Base-by-base conservation (phyloP, 1,140 invertebrate species). In the Drosophila subobscura region DNA sequence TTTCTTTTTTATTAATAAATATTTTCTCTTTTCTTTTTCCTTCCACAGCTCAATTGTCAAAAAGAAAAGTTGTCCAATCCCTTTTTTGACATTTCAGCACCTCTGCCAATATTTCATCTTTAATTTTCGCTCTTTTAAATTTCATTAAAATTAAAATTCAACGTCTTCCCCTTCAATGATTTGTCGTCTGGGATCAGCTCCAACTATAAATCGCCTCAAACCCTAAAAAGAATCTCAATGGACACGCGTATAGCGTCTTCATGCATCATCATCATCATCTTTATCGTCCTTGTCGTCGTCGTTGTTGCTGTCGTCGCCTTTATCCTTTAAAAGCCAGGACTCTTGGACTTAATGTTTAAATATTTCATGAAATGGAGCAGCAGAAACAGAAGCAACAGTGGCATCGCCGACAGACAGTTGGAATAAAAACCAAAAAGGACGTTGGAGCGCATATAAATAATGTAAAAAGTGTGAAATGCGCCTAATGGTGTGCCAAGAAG, bases 391-490 rank as follows among this genome's bases (percentile, higher is more conserved):
- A 16, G 8, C 41, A 29, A 42, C 56, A 22, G 46, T 29, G 14
- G 14, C 25, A 16, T 27, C 22, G 7, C 6, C 46, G 16, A 40
- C 53, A 44, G 42, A 52, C 52, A 50, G 33, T 5, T 50, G 14
- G 37, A 75, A 57, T 64, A 58, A 59, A 72, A 56, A 64, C 49
- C 54, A 56, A 68, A 75, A 51, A 72, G 65, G 71, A 72, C 67
- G 68, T 54, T 49, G 70, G 44, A 10, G 45, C 68, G 45, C 68
- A 75, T 67, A 88, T 88, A 88, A 88, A 88, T 88, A 88, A 88
- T 88, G 78, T 86, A 89, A 76, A 79, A 79, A 88, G 83, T 88
- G 84, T 83, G 83, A 83, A 88, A 88, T 73, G 83, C 84, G 83
- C 83, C 83, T 88, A 88, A 88, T 88, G 83, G 83, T 60, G 79